Evolutionary conservation across 2,888 invertebrate species (phyloP).

Genomic region (Cyaniris semiargus): DNA sequence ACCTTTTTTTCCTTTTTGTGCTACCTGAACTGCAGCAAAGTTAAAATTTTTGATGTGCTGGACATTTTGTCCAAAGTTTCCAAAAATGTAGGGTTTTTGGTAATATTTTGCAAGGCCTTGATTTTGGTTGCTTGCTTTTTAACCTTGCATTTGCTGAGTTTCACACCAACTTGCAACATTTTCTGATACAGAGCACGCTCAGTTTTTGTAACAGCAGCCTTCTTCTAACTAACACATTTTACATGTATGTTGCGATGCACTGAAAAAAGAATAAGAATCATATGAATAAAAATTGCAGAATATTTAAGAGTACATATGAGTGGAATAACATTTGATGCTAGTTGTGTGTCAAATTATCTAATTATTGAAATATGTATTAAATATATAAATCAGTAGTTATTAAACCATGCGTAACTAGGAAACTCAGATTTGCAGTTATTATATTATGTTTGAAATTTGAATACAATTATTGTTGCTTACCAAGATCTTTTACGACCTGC

Average conservation of each 20-base stretch:
- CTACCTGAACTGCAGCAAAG: constrained; percentile 33
- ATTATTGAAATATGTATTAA: too few relatives aligned
- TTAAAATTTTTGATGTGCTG: constrained; percentile 34
- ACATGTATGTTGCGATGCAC: constrained; percentile 1
- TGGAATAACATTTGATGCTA: too few relatives aligned
- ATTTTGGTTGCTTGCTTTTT: constrained; percentile 26
- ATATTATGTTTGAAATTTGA: too few relatives aligned
- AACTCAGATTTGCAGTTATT: too few relatives aligned
- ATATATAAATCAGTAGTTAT: too few relatives aligned
- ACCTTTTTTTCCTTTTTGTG: constrained; percentile 37
- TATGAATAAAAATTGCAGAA: background rate
- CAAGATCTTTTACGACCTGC: too few relatives aligned
- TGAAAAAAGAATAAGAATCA: constrained; percentile 5
- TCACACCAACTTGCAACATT: constrained; percentile 20
- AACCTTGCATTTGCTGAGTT: constrained; percentile 34
- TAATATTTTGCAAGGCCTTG: constrained; percentile 30
- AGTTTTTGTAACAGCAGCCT: constrained; percentile 5
- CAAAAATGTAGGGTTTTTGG: constrained; percentile 31
- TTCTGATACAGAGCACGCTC: constrained; percentile 18
- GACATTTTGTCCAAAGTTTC: constrained; percentile 29
- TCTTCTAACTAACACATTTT: background rate
- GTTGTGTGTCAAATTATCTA: too few relatives aligned
- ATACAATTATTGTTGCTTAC: too few relatives aligned
- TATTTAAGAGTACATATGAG: too few relatives aligned
- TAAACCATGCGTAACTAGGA: too few relatives aligned